These are phyloP conservation scores for Nesoenas mayeri DNA, from an alignment of 2,113 vertebrate species.

Conservation along the genomic window DNA sequence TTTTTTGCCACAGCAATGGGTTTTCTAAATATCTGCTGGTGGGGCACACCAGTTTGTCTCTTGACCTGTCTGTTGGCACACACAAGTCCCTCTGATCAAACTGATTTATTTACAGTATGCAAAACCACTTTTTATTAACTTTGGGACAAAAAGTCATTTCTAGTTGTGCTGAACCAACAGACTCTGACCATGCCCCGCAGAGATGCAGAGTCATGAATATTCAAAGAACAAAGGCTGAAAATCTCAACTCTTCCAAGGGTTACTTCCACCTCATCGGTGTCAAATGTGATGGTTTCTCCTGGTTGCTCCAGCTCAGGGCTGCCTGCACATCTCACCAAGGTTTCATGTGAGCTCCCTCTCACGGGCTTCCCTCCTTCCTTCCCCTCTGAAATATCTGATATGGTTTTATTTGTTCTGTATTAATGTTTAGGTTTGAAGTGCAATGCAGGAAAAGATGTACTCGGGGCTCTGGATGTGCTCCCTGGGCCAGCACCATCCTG, in stretches of 20 bases:
- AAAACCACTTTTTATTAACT: background rate
- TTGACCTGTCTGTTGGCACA: background rate
- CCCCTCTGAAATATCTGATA: background rate
- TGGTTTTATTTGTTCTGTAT: background rate
- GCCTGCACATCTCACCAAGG: background rate
- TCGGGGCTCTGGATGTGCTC: fast-evolving
- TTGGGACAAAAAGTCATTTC: background rate
- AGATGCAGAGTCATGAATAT: background rate
- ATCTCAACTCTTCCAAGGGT: background rate
- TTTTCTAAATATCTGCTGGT: background rate
- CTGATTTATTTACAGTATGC: background rate
- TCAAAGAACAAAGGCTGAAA: background rate
- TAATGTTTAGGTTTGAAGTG: background rate
- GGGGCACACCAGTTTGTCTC: background rate
- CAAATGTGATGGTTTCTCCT: background rate
- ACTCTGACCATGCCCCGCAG: background rate
- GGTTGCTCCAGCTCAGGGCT: background rate
- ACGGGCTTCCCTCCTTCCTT: background rate
- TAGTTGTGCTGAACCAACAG: background rate
- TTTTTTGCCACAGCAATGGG: background rate
- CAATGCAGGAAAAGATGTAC: background rate
- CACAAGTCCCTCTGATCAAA: background rate
- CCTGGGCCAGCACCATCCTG: background rate
- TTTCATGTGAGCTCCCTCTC: background rate
- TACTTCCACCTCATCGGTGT: fast-evolving